Conservation (phyloP, 2,888 invertebrate genomes). For the Vannuccia rotundouncinata region DNA sequence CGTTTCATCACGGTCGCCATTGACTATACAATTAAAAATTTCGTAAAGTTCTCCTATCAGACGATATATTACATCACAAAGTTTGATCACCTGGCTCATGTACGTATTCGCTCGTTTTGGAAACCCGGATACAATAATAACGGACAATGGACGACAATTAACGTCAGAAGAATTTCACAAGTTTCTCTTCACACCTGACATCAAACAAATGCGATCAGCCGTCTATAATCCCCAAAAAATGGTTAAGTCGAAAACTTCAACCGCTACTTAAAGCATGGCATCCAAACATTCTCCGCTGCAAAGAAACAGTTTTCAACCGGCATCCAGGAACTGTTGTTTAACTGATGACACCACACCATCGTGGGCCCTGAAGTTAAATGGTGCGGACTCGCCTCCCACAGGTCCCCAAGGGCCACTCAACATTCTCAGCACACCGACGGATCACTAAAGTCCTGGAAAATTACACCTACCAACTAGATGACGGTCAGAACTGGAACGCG, state of each 20-base stretch:
- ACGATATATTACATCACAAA: neutral
- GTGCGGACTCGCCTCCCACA: slow-evolving; percentile 22
- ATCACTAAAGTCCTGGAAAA: slow-evolving; percentile 34
- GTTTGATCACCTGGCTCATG: slow-evolving; percentile 8
- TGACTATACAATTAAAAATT: slow-evolving; percentile 23
- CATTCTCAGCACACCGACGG: slow-evolving; percentile 12
- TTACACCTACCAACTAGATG: slow-evolving; percentile 32
- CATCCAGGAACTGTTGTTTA: neutral
- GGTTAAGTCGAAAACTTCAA: slow-evolving; percentile 40
- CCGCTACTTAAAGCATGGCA: slow-evolving; percentile 6
- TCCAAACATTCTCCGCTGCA: slow-evolving; percentile 12
- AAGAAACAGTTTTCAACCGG: neutral
- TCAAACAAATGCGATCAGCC: slow-evolving; percentile 33
- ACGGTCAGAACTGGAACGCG: slow-evolving; percentile 29
- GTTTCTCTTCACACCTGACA: slow-evolving; percentile 40
- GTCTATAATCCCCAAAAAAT: slow-evolving; percentile 33
- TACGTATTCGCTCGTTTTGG: slow-evolving; percentile 43
- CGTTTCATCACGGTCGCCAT: neutral
- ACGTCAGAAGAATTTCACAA: slow-evolving; percentile 43
- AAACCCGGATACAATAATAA: slow-evolving; percentile 43
- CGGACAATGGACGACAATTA: slow-evolving; percentile 46
- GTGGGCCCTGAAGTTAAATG: slow-evolving; percentile 21
- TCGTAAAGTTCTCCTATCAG: neutral
- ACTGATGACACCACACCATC: neutral
- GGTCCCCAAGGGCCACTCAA: slow-evolving; percentile 25